A percentile compares a stretch with the other conserved stretches of the same genome.
Conservation (phyloP, 2,797 vertebrate species). For the Falco rusticolus region DNA sequence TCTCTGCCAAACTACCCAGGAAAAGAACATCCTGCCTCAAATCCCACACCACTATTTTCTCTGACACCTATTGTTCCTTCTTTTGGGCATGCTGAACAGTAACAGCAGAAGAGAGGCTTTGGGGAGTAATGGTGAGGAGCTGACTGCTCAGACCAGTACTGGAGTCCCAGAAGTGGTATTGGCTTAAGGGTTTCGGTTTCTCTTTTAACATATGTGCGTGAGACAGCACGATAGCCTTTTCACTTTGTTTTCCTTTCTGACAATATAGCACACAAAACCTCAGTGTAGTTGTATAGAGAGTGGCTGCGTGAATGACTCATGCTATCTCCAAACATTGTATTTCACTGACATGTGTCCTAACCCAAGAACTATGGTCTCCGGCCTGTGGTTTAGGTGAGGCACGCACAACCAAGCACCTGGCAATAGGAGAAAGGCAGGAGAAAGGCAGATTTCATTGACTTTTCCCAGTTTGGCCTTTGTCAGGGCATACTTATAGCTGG, state of each 20-base stretch:
- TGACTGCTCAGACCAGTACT: not conserved
- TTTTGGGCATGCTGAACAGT: not conserved
- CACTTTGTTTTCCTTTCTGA: not conserved
- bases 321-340: not conserved
- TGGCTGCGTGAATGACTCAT: not conserved
- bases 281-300: not conserved
- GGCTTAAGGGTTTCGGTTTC: not conserved
- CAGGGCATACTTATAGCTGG: not conserved
- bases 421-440: not conserved
- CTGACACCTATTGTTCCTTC: not conserved
- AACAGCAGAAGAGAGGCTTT: not conserved
- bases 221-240: fast-evolving
- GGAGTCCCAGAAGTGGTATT: not conserved
- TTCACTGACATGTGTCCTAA: not conserved
- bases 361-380: not conserved
- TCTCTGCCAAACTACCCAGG: not conserved
- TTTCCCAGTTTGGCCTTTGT: not conserved
- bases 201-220: not conserved
- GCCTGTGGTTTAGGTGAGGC: not conserved
- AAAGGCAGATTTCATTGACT: not conserved
- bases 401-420: not conserved
- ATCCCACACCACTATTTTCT: not conserved
- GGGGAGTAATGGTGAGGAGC: not conserved
- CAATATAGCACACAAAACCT: not conserved
- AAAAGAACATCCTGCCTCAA: not conserved